Conservation (phyloP, 1,140 invertebrate genomes). For the Metopolophium dirhodum region DNA sequence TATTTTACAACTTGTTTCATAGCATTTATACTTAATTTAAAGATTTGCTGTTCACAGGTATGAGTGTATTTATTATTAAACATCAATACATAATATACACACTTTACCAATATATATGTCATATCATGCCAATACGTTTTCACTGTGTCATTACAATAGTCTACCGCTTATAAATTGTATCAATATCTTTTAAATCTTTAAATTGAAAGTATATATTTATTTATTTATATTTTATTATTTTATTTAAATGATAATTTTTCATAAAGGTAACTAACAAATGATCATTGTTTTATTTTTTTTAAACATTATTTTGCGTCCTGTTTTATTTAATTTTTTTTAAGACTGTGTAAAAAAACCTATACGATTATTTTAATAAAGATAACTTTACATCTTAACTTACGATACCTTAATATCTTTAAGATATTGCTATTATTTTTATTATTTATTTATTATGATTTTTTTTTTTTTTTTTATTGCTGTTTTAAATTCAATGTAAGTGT, state of each 20-base stretch:
- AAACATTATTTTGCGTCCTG: slow-evolving; percentile 20
- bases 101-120: not conserved
- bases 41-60: not conserved
- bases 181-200: slow-evolving; percentile 32
- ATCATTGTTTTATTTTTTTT: slow-evolving; percentile 47
- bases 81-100: slow-evolving; percentile 2
- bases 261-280: slow-evolving; percentile 40
- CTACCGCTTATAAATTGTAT: slow-evolving; percentile 34
- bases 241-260: slow-evolving; percentile 14
- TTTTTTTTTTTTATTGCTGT: slow-evolving; percentile 40
- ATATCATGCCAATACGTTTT: not conserved
- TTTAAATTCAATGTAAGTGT: slow-evolving; percentile 51
- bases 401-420: slow-evolving; percentile 31
- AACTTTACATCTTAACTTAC: not conserved
- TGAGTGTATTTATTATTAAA: slow-evolving; percentile 10
- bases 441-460: slow-evolving; percentile 50
- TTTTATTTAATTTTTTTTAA: slow-evolving; percentile 46
- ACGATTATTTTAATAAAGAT: slow-evolving; percentile 41
- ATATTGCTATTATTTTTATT: slow-evolving; percentile 52
- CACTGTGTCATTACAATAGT: not conserved
- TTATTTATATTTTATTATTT: slow-evolving; percentile 23
- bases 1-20: not conserved
- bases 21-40: not conserved
- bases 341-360: slow-evolving; percentile 49
- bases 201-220: slow-evolving; percentile 21